These are phyloP conservation scores for Phoxinus phoxinus DNA, from an alignment of 2,113 vertebrate genomes.

Conservation along the genomic window DNA sequence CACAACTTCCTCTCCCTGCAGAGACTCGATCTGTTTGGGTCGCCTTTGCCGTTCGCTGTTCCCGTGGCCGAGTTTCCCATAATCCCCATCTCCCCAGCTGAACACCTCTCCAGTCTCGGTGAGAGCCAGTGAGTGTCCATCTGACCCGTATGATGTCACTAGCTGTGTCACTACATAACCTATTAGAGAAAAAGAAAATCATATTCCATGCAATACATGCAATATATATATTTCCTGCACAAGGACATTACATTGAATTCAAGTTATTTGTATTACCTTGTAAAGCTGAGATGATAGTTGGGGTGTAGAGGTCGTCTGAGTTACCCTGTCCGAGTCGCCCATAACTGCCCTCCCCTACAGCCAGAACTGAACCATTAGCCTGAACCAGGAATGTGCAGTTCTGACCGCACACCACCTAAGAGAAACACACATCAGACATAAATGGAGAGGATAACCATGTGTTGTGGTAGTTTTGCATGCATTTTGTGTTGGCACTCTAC, in stretches of 20 bases:
- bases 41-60: constrained; percentile 82
- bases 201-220: neutral
- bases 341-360: constrained; percentile 82
- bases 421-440: constrained; percentile 26
- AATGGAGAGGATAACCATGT: neutral
- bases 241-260: neutral
- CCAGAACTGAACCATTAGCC: constrained; percentile 78
- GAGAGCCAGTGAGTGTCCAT: constrained; percentile 82
- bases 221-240: too few species aligned
- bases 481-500: constrained; percentile 57
- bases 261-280: constrained; percentile 70
- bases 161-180: constrained; percentile 82
- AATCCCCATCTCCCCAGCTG: constrained; percentile 85
- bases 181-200: constrained; percentile 39
- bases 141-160: constrained; percentile 81
- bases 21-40: constrained; percentile 81
- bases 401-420: constrained; percentile 81
- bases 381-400: constrained; percentile 83
- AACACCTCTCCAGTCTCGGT: constrained; percentile 84
- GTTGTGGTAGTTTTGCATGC: neutral
- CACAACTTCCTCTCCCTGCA: constrained; percentile 81
- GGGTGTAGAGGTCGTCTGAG: constrained; percentile 80
- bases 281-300: constrained; percentile 79
- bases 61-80: constrained; percentile 82
- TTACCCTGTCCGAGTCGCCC: constrained; percentile 82